Conservation (phyloP, 37 sponge, comb jelly and placozoan genomes). For the Geodia barretti region DNA sequence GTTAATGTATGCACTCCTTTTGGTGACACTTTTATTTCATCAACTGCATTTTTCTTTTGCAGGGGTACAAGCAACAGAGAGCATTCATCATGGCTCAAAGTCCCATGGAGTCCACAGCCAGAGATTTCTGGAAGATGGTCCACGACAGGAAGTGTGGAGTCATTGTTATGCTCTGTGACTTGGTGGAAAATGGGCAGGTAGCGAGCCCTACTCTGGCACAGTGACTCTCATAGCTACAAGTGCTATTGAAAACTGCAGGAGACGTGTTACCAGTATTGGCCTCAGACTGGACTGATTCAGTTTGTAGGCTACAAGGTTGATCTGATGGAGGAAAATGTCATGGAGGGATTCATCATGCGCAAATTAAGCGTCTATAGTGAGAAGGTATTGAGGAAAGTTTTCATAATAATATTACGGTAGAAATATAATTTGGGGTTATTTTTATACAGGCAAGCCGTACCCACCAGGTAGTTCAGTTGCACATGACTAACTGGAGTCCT, state of each 20-base stretch:
- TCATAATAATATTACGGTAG: neutral
- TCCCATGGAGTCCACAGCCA: neutral
- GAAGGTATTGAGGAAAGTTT: too few relatives aligned
- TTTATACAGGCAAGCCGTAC: neutral
- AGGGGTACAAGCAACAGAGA: slow-evolving; percentile 7
- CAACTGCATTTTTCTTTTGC: too few relatives aligned
- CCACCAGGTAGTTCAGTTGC: slow-evolving; percentile 62
- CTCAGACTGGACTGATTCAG: too few relatives aligned
- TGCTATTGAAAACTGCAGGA: too few relatives aligned
- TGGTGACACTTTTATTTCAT: too few relatives aligned
- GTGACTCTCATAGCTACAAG: too few relatives aligned
- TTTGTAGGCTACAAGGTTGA: too few relatives aligned
- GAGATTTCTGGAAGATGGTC: slow-evolving; percentile 13
- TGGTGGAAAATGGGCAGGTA: too few relatives aligned
- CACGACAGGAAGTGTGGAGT: neutral
- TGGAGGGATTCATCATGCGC: neutral
- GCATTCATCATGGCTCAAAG: slow-evolving; percentile 9
- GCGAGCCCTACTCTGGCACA: too few relatives aligned
- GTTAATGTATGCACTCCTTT: slow-evolving; percentile 28
- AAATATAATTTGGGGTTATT: neutral
- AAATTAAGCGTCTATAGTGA: slow-evolving; percentile 1
- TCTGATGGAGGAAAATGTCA: too few relatives aligned
- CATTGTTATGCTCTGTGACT: too few relatives aligned
- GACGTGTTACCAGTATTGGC: too few relatives aligned
- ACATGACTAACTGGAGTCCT: slow-evolving; percentile 59